Conservation (phyloP, 2,888 invertebrate genomes). For the Tetranychus truncatus region DNA sequence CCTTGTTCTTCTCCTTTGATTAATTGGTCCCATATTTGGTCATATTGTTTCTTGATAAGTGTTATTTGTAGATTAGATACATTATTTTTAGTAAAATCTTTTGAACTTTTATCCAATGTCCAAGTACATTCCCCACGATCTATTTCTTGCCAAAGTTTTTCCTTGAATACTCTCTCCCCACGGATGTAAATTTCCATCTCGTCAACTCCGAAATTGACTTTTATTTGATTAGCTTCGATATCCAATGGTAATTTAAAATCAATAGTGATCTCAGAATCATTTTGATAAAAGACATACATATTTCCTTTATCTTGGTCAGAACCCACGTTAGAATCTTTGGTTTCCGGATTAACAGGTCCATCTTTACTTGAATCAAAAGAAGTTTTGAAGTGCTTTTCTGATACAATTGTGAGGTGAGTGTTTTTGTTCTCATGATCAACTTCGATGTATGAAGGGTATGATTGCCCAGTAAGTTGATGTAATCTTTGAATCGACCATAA, state of each 20-base stretch:
- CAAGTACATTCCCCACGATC: not conserved
- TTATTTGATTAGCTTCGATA: not conserved
- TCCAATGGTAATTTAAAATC: not conserved
- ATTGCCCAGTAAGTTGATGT: not conserved
- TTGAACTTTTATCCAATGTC: not conserved
- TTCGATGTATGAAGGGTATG: not conserved
- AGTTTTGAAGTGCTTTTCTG: not conserved
- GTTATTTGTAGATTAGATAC: not conserved
- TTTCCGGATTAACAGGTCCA: not conserved
- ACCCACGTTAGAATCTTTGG: not conserved
- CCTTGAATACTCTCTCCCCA: not conserved
- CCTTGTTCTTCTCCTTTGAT: conserved; percentile 2
- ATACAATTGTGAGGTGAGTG: not conserved
- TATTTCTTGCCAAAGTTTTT: not conserved
- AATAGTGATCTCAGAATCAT: not conserved
- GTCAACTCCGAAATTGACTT: not conserved
- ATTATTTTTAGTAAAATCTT: not conserved
- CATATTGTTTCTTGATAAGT: not conserved
- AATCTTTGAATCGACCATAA: not conserved
- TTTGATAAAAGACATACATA: not conserved
- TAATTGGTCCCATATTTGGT: not conserved
- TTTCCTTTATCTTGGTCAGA: not conserved
- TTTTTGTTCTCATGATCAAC: not conserved
- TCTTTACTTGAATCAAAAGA: not conserved
- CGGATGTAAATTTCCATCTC: not conserved